phyloP scores from a whole-genome alignment of 2,113 vertebrate species.

The Gallinago jamesoni region DNA sequence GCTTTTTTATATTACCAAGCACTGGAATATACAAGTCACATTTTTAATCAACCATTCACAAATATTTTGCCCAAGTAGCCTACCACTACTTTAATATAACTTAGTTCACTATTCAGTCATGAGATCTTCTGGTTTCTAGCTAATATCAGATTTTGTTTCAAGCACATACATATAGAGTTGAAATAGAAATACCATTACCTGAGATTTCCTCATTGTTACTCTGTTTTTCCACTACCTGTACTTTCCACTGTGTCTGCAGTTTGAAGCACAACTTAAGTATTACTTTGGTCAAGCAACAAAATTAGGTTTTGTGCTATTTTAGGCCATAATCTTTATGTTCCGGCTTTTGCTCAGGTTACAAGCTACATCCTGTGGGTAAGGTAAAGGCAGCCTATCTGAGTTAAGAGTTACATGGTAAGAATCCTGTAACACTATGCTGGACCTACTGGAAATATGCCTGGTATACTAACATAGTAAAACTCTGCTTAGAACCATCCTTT shows the following conservation, averaged over 20 bases:
- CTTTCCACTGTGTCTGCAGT: constrained; percentile 21
- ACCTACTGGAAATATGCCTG: background rate
- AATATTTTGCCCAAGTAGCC: background rate
- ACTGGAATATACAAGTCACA: background rate
- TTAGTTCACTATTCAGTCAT: background rate
- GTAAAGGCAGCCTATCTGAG: background rate
- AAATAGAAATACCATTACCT: background rate
- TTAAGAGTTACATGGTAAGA: background rate
- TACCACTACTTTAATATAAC: background rate
- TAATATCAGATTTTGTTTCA: background rate
- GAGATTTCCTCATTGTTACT: background rate
- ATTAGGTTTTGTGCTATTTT: constrained; percentile 11
- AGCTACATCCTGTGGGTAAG: constrained; percentile 16
- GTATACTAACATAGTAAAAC: constrained; percentile 9
- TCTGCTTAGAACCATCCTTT: constrained; percentile 3
- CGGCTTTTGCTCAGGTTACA: background rate
- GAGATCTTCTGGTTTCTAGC: background rate
- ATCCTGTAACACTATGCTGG: background rate
- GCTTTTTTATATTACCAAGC: background rate
- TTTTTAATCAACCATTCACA: background rate
- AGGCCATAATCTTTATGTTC: background rate
- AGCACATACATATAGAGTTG: background rate
- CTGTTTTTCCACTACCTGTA: constrained; percentile 13
- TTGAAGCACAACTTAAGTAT: background rate
- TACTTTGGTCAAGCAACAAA: background rate